Base-by-base conservation (phyloP, 2,797 vertebrate species). In the Scolopax rusticola region DNA sequence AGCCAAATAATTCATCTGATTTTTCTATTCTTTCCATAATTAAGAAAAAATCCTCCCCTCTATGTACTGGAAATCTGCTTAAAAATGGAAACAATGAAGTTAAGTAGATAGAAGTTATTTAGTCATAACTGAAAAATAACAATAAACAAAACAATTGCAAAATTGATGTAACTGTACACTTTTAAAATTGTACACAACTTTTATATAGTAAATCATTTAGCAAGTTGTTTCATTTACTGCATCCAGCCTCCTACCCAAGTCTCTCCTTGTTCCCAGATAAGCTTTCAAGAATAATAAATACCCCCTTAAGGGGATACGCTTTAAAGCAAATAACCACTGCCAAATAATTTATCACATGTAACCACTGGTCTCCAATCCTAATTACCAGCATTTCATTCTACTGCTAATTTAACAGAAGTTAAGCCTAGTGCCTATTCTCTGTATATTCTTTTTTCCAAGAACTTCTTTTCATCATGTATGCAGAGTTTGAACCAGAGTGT, bases 201-300 rank as follows among this genome's bases (percentile, higher is more conserved):
- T 91, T 83, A 74, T 13, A 5, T 81, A 78, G 70, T 93, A 96
- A 96, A 90, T 75, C 69, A 94, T 95, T 97, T 79, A 91, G 68
- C 24, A 80, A 40, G 36, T 64, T 92, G 69, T 84, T 97, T 94
- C 18, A 36, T 80, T 96, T 95, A 89, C 79, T 78, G 67, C 87
- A 93, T 89, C 64, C 94, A 90, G 36, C 41, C 50, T 92, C 91
- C 91, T 91, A 56, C 59, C 60, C 56, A 51, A 70, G 32, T 61
- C 57, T 95, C 69, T 91, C 47, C 79, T 94, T 92, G 76, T 92
- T 92, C 84, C 71, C 84, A 85, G 70, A 95, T 91, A 80, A 95
- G 84, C 89, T 93, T 93, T 96, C 78, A 90, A 78, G 87, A 94
- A 81, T 96, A 96, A 96, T 93, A 94, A 97, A 97, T 94, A 93